These are phyloP conservation scores for Siphonodentalium dalli DNA, from an alignment of 2,888 invertebrate species.

Conservation along the genomic window DNA sequence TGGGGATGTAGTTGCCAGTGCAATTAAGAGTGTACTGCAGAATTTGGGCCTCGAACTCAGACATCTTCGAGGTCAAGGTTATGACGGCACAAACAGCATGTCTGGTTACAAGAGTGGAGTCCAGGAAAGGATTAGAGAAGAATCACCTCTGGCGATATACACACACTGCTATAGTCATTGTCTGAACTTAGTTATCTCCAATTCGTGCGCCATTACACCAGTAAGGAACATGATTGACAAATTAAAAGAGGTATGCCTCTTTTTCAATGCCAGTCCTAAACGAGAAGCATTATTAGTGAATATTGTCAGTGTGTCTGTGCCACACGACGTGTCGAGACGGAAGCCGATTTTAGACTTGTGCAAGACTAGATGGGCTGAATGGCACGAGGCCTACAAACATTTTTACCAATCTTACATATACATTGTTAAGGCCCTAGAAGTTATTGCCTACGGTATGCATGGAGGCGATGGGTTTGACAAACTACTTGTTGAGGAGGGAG, in stretches of 20 bases:
- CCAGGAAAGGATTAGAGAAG: slow-evolving; percentile 7
- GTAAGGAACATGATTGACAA: slow-evolving; percentile 13
- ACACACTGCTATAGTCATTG: slow-evolving; percentile 15
- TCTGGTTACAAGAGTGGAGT: slow-evolving; percentile 13
- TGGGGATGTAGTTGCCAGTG: no score
- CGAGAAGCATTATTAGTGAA: slow-evolving; percentile 1
- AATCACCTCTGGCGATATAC: slow-evolving; percentile 10
- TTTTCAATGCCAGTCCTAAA: slow-evolving; percentile 14
- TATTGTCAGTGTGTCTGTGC: neutral
- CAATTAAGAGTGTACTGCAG: no score
- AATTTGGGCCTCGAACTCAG: no score
- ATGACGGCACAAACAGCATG: slow-evolving; percentile 17
- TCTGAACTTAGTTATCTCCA: slow-evolving; percentile 12
- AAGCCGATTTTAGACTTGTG: slow-evolving; percentile 18
- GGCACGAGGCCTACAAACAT: slow-evolving; percentile 12
- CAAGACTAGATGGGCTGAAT: slow-evolving; percentile 15
- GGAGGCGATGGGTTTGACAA: no score
- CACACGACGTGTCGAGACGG: slow-evolving; percentile 3
- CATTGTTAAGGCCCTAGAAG: slow-evolving; percentile 16
- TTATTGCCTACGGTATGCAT: slow-evolving; percentile 8
- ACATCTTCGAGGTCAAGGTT: slow-evolving; percentile 18
- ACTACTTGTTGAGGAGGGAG: no score
- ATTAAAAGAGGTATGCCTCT: slow-evolving; percentile 8
- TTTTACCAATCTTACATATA: slow-evolving; percentile 7
- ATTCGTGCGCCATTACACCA: slow-evolving; percentile 1